phyloP scores from a whole-genome alignment of 2,797 vertebrate species.

The Sebastes matsubarae region DNA sequence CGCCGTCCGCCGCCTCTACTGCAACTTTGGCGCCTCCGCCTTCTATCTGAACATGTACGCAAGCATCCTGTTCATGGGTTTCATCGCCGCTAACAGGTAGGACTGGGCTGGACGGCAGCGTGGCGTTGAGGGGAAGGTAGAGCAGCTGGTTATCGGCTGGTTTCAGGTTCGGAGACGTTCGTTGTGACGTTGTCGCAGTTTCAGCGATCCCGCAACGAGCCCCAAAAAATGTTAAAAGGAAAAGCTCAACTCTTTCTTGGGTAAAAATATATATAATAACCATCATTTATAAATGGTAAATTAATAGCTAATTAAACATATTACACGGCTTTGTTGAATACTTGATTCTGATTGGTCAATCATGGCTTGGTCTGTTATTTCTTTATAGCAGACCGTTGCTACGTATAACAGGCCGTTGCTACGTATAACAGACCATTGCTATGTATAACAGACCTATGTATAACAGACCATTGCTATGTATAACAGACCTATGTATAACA shows the following conservation, averaged over 20 bases:
- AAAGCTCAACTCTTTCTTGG: neutral
- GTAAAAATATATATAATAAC: no score
- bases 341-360: no score
- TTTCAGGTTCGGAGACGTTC: neutral
- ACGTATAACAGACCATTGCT: no score
- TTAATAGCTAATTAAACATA: no score
- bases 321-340: no score
- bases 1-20: slow-evolving; percentile 49
- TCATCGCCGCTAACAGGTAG: slow-evolving; percentile 80
- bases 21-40: slow-evolving; percentile 64
- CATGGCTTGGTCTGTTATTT: no score
- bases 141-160: neutral
- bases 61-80: slow-evolving; percentile 84
- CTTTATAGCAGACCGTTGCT: no score
- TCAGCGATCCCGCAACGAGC: neutral
- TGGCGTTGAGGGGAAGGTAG: neutral
- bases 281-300: no score
- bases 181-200: neutral
- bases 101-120: neutral
- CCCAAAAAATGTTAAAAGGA: neutral
- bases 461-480: no score
- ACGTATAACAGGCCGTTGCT: no score
- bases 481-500: no score
- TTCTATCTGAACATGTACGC: slow-evolving; percentile 85
- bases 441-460: no score